These are phyloP conservation scores for Microctonus brassicae DNA, from an alignment of 2,888 invertebrate genomes.

Conservation along the genomic window DNA sequence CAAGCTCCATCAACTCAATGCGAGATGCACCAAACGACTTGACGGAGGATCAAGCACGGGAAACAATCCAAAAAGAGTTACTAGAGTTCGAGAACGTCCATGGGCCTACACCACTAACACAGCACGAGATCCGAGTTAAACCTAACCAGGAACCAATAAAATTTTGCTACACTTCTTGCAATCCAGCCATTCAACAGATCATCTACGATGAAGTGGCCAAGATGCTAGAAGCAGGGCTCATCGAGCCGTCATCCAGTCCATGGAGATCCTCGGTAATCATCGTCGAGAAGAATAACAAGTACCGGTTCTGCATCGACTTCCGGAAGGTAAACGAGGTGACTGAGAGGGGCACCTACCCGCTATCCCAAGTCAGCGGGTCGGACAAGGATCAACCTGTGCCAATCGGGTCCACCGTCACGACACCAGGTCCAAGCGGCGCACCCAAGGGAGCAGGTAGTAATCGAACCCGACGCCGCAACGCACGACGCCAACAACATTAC, in stretches of 20 bases:
- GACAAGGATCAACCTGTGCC: too few relatives aligned
- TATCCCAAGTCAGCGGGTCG: constrained; percentile 52
- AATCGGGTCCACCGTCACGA: too few relatives aligned
- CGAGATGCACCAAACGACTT: background rate
- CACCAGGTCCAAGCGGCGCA: too few relatives aligned
- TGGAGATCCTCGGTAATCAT: constrained; percentile 54
- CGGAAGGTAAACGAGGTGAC: constrained; percentile 55
- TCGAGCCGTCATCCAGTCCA: constrained; percentile 51
- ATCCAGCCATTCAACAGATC: constrained; percentile 24
- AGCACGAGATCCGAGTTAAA: constrained; percentile 29
- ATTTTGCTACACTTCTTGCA: too few relatives aligned
- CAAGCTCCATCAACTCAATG: background rate
- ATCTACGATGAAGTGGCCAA: constrained; percentile 51
- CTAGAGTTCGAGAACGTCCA: background rate
- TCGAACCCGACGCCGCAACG: too few relatives aligned
- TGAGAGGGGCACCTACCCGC: constrained; percentile 54
- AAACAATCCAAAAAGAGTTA: background rate
- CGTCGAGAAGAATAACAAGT: constrained; percentile 51
- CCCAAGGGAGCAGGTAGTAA: too few relatives aligned
- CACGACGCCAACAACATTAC: too few relatives aligned
- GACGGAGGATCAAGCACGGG: too few relatives aligned
- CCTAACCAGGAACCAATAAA: constrained; percentile 25
- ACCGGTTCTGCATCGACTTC: constrained; percentile 54
- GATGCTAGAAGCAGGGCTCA: constrained; percentile 52
- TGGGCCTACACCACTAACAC: background rate